Evolutionary conservation across 1,140 invertebrate species (phyloP).

Genomic region (Diuraphis noxia): DNA sequence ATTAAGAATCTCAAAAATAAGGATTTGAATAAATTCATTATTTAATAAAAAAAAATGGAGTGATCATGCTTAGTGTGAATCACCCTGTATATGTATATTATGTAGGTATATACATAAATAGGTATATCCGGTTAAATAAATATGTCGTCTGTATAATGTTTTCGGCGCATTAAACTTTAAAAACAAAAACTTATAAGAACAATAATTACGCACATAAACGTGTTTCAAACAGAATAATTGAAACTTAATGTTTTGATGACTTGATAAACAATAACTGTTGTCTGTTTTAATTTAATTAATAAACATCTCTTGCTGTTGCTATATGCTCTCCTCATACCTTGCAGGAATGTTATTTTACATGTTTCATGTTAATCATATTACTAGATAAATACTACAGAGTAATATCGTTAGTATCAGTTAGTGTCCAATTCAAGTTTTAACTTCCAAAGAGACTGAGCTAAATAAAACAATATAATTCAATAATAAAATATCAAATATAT

Average conservation of each 20-base stretch:
- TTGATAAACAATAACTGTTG: neutral
- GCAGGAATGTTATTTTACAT: neutral
- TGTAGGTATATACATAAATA: neutral
- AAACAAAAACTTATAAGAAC: neutral
- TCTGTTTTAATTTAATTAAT: neutral
- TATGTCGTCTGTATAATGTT: neutral
- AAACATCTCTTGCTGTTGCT: neutral
- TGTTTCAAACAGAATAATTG: constrained; percentile 4
- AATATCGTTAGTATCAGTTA: neutral
- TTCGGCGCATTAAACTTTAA: neutral
- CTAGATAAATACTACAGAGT: neutral
- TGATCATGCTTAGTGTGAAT: no score
- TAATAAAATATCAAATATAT: no score
- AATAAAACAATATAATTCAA: neutral
- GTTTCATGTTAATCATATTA: neutral
- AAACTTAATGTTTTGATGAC: neutral
- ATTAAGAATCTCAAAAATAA: neutral
- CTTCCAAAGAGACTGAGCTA: neutral
- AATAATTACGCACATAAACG: neutral
- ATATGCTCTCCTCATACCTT: no score
- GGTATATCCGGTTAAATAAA: neutral
- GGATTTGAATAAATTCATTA: neutral
- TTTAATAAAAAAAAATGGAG: neutral
- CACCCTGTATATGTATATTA: no score
- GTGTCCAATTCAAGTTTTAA: neutral